Evolutionary conservation across 1,140 invertebrate species (phyloP).

Genomic region (Tribolium madens): DNA sequence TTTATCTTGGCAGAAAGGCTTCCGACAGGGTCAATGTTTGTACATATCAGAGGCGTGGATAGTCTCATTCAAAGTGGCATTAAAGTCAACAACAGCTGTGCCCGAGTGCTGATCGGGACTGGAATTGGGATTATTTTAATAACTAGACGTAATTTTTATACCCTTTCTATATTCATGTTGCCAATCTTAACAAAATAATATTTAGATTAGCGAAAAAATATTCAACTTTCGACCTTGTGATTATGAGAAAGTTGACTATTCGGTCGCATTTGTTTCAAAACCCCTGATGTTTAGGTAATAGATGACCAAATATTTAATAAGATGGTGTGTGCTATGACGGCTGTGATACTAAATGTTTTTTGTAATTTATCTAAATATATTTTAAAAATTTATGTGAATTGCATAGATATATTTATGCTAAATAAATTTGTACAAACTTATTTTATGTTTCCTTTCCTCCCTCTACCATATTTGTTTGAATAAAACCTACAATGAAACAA

Average conservation of each 20-base stretch:
- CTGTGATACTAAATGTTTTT: slow-evolving; percentile 54
- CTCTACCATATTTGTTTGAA: background rate
- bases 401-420: slow-evolving; percentile 46
- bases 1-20: slow-evolving; percentile 13
- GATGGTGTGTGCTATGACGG: slow-evolving; percentile 55
- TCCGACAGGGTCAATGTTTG: slow-evolving; percentile 28
- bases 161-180: slow-evolving; percentile 47
- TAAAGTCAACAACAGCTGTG: background rate
- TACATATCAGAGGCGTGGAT: slow-evolving; percentile 35
- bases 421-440: slow-evolving; percentile 38
- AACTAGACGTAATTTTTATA: slow-evolving; percentile 46
- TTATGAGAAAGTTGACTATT: background rate
- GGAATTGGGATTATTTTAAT: slow-evolving; percentile 12
- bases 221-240: background rate
- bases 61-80: no score
- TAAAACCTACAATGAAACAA: background rate
- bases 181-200: slow-evolving; percentile 23
- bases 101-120: background rate
- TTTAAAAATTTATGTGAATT: slow-evolving; percentile 38
- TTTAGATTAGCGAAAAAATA: slow-evolving; percentile 25
- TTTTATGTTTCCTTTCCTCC: background rate
- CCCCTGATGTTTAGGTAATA: slow-evolving; percentile 41
- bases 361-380: slow-evolving; percentile 38
- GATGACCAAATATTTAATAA: slow-evolving; percentile 53
- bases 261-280: slow-evolving; percentile 14